Conservation (phyloP, 2,113 vertebrate genomes). For the Cyphomyrus plagiostoma region DNA sequence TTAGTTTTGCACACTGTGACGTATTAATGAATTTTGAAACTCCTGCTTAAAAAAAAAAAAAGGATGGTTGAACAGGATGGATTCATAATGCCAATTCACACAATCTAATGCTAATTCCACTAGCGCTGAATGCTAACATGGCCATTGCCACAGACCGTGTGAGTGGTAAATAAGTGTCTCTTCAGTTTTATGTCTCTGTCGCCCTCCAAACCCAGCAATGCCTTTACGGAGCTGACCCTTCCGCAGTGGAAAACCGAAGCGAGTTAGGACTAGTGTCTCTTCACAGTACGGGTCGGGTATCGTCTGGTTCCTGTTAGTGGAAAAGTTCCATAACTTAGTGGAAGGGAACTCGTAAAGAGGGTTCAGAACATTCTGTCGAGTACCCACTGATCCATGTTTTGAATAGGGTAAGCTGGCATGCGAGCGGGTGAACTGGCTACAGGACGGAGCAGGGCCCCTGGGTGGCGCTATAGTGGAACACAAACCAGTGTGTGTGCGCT, state of each 20-base stretch:
- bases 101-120: background rate
- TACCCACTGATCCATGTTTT: background rate
- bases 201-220: background rate
- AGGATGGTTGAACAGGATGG: background rate
- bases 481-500: conserved; percentile 85
- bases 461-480: background rate
- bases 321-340: background rate
- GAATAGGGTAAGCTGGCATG: background rate
- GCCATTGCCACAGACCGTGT: background rate
- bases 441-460: background rate
- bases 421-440: background rate
- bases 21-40: background rate
- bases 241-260: background rate
- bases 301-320: background rate
- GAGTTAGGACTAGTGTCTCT: background rate
- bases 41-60: background rate
- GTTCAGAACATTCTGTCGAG: background rate
- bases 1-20: background rate
- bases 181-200: background rate
- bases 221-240: background rate
- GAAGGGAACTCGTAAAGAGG: background rate
- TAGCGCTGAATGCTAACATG: background rate
- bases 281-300: background rate
- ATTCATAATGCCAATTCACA: background rate
- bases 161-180: background rate